phyloP scores from a whole-genome alignment of 2,888 invertebrate species.

The Arenicola marina region DNA sequence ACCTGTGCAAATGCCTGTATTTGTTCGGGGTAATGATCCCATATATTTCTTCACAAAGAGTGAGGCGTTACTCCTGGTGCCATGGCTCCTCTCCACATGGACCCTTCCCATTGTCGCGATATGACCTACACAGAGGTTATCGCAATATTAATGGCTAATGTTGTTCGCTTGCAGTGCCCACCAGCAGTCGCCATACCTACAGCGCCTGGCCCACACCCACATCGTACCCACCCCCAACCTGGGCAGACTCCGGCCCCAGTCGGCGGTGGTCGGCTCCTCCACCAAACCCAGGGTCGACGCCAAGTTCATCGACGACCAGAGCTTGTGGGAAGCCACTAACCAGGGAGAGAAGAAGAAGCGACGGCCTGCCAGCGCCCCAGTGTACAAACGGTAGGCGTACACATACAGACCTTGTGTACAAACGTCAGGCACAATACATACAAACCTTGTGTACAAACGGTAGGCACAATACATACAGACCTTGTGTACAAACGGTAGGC shows the following conservation, averaged over 20 bases:
- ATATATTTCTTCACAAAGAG: no score
- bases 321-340: conserved; percentile 49
- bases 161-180: background rate
- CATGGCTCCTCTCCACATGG: no score
- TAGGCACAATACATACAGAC: no score
- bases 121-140: background rate
- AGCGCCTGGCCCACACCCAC: conserved; percentile 47
- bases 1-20: no score
- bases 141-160: background rate
- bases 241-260: conserved; percentile 39
- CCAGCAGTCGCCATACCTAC: conserved; percentile 49
- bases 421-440: background rate
- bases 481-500: no score
- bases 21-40: no score
- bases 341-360: conserved; percentile 11
- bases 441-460: background rate
- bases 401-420: background rate
- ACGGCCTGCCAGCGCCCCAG: conserved; percentile 54
- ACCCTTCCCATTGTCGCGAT: no score
- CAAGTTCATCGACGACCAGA: conserved; percentile 55
- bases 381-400: conserved; percentile 19
- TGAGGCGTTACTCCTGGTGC: no score
- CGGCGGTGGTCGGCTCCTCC: conserved; percentile 35
- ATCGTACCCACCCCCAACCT: conserved; percentile 37
- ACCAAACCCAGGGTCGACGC: conserved; percentile 55